Base-by-base conservation (phyloP, 2,888 invertebrate genomes). In the Hydrotaea diabolus region DNA sequence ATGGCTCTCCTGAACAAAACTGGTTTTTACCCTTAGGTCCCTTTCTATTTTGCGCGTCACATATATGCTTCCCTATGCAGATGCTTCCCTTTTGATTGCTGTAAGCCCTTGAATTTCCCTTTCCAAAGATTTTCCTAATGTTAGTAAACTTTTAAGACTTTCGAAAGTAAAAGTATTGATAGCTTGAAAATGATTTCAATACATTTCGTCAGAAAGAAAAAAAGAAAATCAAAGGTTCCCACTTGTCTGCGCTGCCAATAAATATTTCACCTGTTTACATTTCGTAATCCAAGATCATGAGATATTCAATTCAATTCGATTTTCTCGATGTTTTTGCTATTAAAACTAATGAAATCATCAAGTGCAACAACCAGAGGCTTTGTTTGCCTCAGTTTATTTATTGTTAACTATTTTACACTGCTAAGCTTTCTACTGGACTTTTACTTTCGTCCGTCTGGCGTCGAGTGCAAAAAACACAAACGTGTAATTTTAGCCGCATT, bases 291-390 rank as follows among this genome's bases (percentile, higher is more conserved):
- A 69, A 69, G 43, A 69, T 69, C 69, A 43, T 46, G 69, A 69
- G 69, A 43, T 69, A 69, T 69, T 46, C 46, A 46, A 69, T 69
- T 69, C 69, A 46, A 69, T 69, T 69, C 69, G 69, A 69, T 46
- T 69, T 69, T 69, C 69, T 21, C 43, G 46, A 69, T 46, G 69
- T 46, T 69, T 69, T 43, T 23, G 69, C 69, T 46, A 69, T 69
- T 69, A 69, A 46, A 69, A 23, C 69, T 69, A 69, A 69, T 46
- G 59, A 74, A 74, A 74, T 74, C 59, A 74, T 62, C 49, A 74
- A 74, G 74, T 59, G 74, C 59, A 74, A 74, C 59, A 74, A 74
- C 74, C 74, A 74, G 62, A 8, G 74, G 74, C 59, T 74, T 59
- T 8, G 8, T 3, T 69, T 53, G 13, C 17, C 53, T 71, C 13